phyloP scores from a whole-genome alignment of 2,797 vertebrate genomes.

The Lacerta agilis region DNA sequence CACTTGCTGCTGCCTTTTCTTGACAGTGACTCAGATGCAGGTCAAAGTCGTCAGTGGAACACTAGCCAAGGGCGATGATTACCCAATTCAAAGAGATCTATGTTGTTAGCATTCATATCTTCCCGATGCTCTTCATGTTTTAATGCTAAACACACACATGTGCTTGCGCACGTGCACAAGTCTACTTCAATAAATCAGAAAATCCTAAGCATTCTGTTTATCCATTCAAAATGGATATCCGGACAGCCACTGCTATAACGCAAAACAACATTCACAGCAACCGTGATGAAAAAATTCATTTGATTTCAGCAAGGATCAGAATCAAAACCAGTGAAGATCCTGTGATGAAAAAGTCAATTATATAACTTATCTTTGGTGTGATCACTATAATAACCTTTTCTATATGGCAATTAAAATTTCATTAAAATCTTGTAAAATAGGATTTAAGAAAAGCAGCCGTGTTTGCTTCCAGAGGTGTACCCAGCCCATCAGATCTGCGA shows the following conservation, averaged over 20 bases:
- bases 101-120: background rate
- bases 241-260: conserved; percentile 17
- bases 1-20: conserved; percentile 45
- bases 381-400: conserved; percentile 37
- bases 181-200: conserved; percentile 18
- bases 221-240: conserved; percentile 12
- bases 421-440: conserved; percentile 35
- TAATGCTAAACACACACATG: background rate
- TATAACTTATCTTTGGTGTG: conserved; percentile 38
- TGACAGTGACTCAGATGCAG: conserved; percentile 38
- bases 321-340: conserved; percentile 12
- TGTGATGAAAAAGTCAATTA: conserved; percentile 5
- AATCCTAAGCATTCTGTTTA: background rate
- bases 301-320: conserved; percentile 33
- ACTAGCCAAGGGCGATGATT: conserved; percentile 42
- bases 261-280: conserved; percentile 39
- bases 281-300: background rate
- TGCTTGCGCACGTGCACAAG: background rate
- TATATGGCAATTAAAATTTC: conserved; percentile 43
- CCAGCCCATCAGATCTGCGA: conserved; percentile 37
- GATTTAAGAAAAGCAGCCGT: conserved; percentile 54
- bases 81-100: background rate
- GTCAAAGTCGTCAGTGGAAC: conserved; percentile 56
- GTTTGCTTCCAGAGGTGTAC: conserved; percentile 52
- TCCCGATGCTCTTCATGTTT: background rate